Percentiles rank a stretch among this genome's conserved stretches.
Evolutionary conservation across 2,797 vertebrate species (phyloP).

Genomic region (Poecilia picta): DNA sequence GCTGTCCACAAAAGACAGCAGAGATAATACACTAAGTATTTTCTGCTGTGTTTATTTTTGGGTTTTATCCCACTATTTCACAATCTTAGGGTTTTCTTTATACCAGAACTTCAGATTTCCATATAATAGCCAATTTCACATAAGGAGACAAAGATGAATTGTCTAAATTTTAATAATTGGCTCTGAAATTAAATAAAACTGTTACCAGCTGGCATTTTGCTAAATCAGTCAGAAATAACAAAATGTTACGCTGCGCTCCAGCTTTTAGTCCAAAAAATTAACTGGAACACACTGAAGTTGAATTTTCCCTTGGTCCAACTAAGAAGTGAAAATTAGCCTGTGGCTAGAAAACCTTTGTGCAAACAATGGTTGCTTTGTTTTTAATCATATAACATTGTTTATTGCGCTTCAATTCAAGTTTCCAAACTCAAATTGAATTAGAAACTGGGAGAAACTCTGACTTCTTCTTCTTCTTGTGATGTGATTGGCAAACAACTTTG

Average conservation of each 20-base stretch:
- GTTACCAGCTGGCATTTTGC: background rate
- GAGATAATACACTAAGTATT: background rate
- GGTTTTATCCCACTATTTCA: background rate
- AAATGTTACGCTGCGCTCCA: background rate
- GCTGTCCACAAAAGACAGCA: background rate
- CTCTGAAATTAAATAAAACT: background rate
- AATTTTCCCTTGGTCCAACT: too few species aligned
- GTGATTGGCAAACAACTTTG: too few species aligned
- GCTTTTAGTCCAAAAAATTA: too few species aligned
- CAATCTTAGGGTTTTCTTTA: background rate
- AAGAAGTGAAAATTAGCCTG: too few species aligned
- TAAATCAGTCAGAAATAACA: background rate
- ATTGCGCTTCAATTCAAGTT: too few species aligned
- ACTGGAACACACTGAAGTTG: too few species aligned
- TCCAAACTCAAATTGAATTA: too few species aligned
- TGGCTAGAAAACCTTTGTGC: too few species aligned
- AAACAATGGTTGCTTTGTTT: too few species aligned
- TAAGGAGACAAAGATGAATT: background rate
- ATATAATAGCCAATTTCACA: background rate
- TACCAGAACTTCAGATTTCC: background rate
- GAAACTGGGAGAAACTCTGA: too few species aligned
- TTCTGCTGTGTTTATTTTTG: background rate
- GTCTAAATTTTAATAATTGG: background rate
- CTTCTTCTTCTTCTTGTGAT: too few species aligned
- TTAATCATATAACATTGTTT: too few species aligned